phyloP scores from a whole-genome alignment of 2,797 vertebrate species.

The Rhodeus uyekii region DNA sequence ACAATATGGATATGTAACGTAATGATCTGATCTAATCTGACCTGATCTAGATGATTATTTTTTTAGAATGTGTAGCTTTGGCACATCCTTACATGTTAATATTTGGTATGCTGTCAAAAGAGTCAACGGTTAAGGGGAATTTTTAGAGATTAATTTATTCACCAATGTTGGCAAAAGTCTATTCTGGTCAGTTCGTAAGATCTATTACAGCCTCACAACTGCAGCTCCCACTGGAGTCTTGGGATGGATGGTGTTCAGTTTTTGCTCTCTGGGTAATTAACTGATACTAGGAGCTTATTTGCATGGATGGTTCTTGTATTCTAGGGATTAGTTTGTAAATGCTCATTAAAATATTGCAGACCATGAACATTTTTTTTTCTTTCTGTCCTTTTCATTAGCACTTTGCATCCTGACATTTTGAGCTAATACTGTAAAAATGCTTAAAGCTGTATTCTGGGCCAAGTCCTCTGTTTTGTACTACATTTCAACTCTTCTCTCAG shows the following conservation, averaged over 20 bases:
- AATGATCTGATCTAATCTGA: background rate
- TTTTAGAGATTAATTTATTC: background rate
- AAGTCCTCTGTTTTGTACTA: background rate
- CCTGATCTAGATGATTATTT: background rate
- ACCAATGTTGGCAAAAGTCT: background rate
- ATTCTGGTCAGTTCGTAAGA: no score
- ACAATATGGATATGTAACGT: background rate
- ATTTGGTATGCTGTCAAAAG: background rate
- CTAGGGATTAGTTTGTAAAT: constrained; percentile 27
- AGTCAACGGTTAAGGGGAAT: background rate
- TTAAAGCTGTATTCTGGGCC: background rate
- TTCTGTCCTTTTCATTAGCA: constrained; percentile 12
- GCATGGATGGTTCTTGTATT: constrained; percentile 11
- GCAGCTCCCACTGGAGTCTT: background rate
- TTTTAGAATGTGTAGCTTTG: background rate
- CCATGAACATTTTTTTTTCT: background rate
- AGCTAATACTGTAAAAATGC: background rate
- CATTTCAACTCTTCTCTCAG: background rate
- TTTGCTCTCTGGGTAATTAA: constrained; percentile 24
- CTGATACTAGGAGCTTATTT: constrained; percentile 5
- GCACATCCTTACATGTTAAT: background rate
- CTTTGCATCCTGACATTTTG: background rate
- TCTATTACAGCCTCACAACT: background rate
- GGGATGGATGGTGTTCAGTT: background rate
- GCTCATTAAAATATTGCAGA: constrained; percentile 24